Base-by-base conservation (phyloP, 2,113 vertebrate genomes). In the Charadrius vociferus region DNA sequence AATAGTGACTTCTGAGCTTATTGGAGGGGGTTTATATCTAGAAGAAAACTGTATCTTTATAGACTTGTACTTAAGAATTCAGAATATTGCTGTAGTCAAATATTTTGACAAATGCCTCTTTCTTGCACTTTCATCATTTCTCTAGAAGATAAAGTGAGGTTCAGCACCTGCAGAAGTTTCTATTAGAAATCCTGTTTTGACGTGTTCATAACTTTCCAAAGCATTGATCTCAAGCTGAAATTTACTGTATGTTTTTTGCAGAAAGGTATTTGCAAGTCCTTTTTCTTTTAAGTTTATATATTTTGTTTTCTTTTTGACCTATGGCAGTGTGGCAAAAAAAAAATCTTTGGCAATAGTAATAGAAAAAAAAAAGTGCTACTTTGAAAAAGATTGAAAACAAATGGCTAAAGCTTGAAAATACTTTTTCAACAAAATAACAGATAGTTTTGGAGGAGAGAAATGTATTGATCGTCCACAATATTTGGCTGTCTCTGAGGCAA, bases 101-200 rank as follows among this genome's bases (percentile, higher is more conserved):
- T 71, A 21, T 88, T 95, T 66, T 94, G 79, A 95, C 50, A 94
- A 81, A 95, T 96, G 63, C 30, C 29, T 96, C 59, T 93, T 71
- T 65, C 62, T 93, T 74, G 50, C 19, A 12, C 71, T 85, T 83
- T 59, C 41, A 32, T 93, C 43, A 66, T 71, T 86, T 78, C 22
- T 90, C 32, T 55, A 29, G 47, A 95, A 96, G 90, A 83, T 86
- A 78, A 90, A 90, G 67, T 63, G 82, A 84, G 45, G 63, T 94
- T 93, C 67, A 95, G 55, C 50, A 81, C 59, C 47, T 88, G 79
- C n/a, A 90, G 80, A 63, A 81, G 36, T 67, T 94, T 73, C 67
- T 86, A 22, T 81, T 78, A 88, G 26, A 92, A 94, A 83, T 71
- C 16, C 47, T 90, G 58, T 68, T 93, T 72, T 93, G 81, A 88